phyloP scores from a whole-genome alignment of 2,888 invertebrate species.

The Apotomis capreana region DNA sequence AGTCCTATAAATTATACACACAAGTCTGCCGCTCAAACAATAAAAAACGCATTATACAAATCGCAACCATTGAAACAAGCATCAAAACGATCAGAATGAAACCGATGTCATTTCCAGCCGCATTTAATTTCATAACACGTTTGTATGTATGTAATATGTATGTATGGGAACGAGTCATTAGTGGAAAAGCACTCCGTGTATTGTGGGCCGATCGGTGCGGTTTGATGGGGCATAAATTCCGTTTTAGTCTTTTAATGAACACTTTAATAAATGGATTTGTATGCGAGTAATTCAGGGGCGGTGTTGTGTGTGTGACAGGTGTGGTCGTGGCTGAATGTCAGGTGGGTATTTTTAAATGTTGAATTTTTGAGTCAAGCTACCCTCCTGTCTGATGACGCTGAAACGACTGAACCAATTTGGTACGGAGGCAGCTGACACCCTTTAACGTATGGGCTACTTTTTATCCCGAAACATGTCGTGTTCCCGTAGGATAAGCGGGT shows the following conservation, averaged over 20 bases:
- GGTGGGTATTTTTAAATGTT: neutral
- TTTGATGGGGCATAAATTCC: constrained; percentile 58
- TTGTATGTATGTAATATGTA: constrained; percentile 42
- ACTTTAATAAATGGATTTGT: constrained; percentile 63
- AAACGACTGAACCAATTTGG: too few relatives aligned
- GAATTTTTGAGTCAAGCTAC: too few relatives aligned
- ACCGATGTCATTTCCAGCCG: constrained; percentile 35
- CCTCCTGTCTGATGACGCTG: too few relatives aligned
- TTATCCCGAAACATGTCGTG: too few relatives aligned
- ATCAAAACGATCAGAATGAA: constrained; percentile 6
- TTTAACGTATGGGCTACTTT: too few relatives aligned
- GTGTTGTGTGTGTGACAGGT: neutral
- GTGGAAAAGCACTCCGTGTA: constrained; percentile 59
- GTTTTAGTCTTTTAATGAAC: constrained; percentile 68
- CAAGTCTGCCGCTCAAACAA: neutral
- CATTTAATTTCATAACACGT: constrained; percentile 37
- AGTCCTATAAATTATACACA: too few relatives aligned
- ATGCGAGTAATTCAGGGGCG: constrained; percentile 39
- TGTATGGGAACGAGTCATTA: constrained; percentile 59
- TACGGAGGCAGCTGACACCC: too few relatives aligned
- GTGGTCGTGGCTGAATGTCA: neutral
- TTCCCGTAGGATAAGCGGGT: too few relatives aligned
- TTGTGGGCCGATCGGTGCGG: constrained; percentile 57
- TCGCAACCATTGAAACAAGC: constrained; percentile 17
- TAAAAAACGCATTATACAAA: constrained; percentile 31